Evolutionary conservation across 2,888 invertebrate genomes (phyloP), one percentile per base, ranked within the genome.

Genomic region (Thymelicus acteon): DNA sequence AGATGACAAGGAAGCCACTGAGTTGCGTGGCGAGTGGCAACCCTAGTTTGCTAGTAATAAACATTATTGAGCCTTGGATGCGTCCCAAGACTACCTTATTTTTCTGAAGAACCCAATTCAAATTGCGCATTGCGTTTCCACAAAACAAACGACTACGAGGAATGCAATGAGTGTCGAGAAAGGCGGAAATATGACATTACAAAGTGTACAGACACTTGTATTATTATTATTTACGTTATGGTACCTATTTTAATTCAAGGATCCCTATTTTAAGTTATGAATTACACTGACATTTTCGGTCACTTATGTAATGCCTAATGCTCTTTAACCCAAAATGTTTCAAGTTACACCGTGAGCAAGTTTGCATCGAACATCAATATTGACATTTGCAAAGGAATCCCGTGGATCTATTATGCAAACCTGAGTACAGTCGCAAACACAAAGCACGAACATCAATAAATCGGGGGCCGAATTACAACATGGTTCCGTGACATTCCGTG

Each of bases 391-490:
- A 19, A 15, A 15, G 15, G 49, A 52, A 52, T 52, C 49, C 49
- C 49, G 6, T 52, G 12, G 19, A 31, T 31, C 3, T 52, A 19
- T 52, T 52, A 52, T 19, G 49, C 49, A 52, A 52, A 52, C 49
- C 12, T 12, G 19, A 57, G 57, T 57, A 57, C 57, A 31, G 31
- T 57, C 57, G 57, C 57, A 7, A 57, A 57, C 52, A 47, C 47
- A 52, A 39, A 39, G 47, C 48, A 49, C 62, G 62, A 62, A 10
- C 37, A 12, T 6, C 15, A 57, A n/a, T n/a, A 57, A 13, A 65
- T 6, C 57, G 12, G 57, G 13, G 65, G n/a, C 54, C 24, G 31
- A 64, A 64, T 64, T 40, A 54, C 60, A 19, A 64, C 44, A 64
- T 39, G 63, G 40, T 15, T 8, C 49, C 40, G 19, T 39, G 44